Evolutionary conservation across 2,113 vertebrate species (phyloP).

Genomic region (Eclectus roratus): DNA sequence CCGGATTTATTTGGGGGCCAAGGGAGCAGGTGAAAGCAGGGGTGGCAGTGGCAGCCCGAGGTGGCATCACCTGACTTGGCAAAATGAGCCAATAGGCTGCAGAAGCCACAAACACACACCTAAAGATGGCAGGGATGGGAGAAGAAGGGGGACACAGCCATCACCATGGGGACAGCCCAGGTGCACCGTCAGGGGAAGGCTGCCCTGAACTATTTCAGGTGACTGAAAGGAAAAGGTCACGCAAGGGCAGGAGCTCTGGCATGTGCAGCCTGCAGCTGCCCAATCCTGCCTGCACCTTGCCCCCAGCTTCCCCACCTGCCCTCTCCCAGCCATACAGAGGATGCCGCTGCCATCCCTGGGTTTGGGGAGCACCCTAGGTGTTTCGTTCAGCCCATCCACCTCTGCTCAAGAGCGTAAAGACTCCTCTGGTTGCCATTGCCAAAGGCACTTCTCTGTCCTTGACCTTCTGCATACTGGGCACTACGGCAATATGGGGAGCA

Average conservation of each 20-base stretch:
- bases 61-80: neutral
- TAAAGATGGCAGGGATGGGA: neutral
- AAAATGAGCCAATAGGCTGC: rapidly evolving
- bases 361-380: rapidly evolving
- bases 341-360: rapidly evolving
- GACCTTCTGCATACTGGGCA: rapidly evolving
- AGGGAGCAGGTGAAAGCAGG: neutral
- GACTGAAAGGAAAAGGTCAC: too few relatives aligned
- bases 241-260: too few relatives aligned
- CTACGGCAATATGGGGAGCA: rapidly evolving
- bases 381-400: neutral
- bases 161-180: too few relatives aligned
- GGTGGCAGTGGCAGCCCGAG: neutral
- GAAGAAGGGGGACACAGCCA: neutral
- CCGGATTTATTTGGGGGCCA: slow-evolving; percentile 83
- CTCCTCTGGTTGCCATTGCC: neutral
- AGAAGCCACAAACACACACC: neutral
- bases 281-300: neutral
- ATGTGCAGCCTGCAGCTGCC: too few relatives aligned
- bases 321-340: neutral
- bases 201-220: too few relatives aligned
- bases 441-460: neutral
- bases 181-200: too few relatives aligned
- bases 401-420: rapidly evolving
- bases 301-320: neutral